Percentiles rank a stretch among this genome's conserved stretches.
phyloP scores from a whole-genome alignment of 2,888 invertebrate genomes.

The Parnassius orleans region DNA sequence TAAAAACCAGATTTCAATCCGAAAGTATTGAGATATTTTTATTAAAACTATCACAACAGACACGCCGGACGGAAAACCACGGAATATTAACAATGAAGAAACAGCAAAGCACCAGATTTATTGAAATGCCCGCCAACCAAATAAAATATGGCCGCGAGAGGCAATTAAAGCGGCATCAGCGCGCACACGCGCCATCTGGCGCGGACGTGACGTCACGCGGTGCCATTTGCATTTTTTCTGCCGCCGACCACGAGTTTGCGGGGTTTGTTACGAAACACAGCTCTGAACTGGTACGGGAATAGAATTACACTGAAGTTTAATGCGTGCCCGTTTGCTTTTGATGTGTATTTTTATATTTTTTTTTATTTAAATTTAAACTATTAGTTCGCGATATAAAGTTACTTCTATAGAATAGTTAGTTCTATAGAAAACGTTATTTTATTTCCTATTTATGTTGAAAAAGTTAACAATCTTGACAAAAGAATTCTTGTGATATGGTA shows the following conservation, averaged over 20 bases:
- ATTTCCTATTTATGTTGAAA: no score
- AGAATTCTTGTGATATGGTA: no score
- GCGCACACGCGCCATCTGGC: slow-evolving; percentile 35
- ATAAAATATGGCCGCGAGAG: slow-evolving; percentile 25
- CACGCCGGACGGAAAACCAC: slow-evolving; percentile 1
- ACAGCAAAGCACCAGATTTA: slow-evolving; percentile 1
- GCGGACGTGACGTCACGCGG: slow-evolving; percentile 43
- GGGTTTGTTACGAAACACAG: slow-evolving; percentile 13
- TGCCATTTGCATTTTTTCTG: slow-evolving; percentile 44
- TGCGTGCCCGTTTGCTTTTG: not conserved
- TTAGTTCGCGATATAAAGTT: no score
- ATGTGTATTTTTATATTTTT: no score
- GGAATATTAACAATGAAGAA: slow-evolving; percentile 3
- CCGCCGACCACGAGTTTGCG: slow-evolving; percentile 27
- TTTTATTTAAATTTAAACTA: no score
- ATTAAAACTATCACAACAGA: no score
- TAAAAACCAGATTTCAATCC: no score
- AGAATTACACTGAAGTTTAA: slow-evolving; percentile 9
- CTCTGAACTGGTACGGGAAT: slow-evolving; percentile 7
- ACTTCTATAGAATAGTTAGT: no score
- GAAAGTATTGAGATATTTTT: no score
- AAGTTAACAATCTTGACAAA: no score
- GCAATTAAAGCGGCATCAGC: slow-evolving; percentile 42
- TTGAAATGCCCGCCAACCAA: slow-evolving; percentile 18
- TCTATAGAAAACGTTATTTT: no score